Evolutionary conservation across 2,113 vertebrate genomes (phyloP), one percentile per base, ranked within the genome.

Genomic region (Piaya cayana): DNA sequence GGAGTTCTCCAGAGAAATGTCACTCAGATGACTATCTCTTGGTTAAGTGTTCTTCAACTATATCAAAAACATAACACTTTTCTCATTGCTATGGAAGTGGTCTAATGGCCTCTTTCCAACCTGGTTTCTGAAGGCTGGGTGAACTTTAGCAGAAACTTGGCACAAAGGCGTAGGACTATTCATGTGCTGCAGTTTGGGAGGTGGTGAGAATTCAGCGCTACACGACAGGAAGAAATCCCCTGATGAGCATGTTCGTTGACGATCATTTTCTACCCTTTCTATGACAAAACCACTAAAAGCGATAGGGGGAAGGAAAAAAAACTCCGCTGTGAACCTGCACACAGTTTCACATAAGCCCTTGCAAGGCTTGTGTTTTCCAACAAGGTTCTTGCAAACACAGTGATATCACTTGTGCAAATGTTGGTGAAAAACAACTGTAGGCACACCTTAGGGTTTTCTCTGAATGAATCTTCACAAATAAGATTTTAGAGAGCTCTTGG

Each of bases 401-500:
- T 2, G 27, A 4, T 74, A 68, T 19, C 52, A 2, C 49, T 69
- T 77, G 83, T 72, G 70, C 84, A 76, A 79, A 55, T 15, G 67
- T 32, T 86, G 59, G 42, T 80, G 55, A 79, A 65, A 95, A 92
- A 60, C 70, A 82, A 4, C n/a, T 27, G 14, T 4, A 88, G 74
- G 89, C 50, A 91, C 85, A 85, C 76, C 68, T 92, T 36, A 17
- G 43, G 84, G 74, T 64, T 94, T 96, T 95, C 94, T 89, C 93
- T 70, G 42, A 95, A 95, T 96, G 87, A 95, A 45, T 90, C 55
- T 80, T 94, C 82, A 39, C 45, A 82, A 79, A 79, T 8, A 49
- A 58, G 14, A 49, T 59, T 94, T 92, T 80, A 75, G 77, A 58
- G 84, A 89, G 71, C 67, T 88, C 63, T 93, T 63, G 84, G 23